Evolutionary conservation across 2,797 vertebrate species (phyloP).

Genomic region (Ambastaia sidthimunki): DNA sequence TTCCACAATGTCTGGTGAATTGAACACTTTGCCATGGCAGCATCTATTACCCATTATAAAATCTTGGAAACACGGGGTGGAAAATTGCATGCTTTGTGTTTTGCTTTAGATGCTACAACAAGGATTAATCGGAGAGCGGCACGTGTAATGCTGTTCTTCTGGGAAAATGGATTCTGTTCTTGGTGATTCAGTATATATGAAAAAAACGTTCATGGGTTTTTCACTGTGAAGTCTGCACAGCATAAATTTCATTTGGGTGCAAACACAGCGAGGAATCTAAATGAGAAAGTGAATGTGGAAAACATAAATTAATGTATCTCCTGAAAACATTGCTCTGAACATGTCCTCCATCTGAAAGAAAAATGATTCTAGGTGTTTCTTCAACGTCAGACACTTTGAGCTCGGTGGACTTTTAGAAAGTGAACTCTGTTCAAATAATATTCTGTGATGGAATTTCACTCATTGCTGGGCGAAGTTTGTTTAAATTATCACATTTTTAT

Average conservation of each 20-base stretch:
- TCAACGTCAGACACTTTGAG: background rate
- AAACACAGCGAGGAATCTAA: slow-evolving; percentile 39
- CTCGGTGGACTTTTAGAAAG: background rate
- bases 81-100: slow-evolving; percentile 51
- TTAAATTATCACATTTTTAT: too few species aligned
- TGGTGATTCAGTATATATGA: slow-evolving; percentile 17
- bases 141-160: slow-evolving; percentile 4
- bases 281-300: slow-evolving; percentile 40
- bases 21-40: background rate
- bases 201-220: slow-evolving; percentile 18
- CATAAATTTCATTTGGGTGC: slow-evolving; percentile 58
- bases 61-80: slow-evolving; percentile 16
- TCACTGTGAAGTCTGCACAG: slow-evolving; percentile 44
- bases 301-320: slow-evolving; percentile 17
- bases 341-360: background rate
- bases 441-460: background rate
- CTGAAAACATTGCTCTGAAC: slow-evolving; percentile 15
- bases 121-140: slow-evolving; percentile 21
- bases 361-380: background rate
- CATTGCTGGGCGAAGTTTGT: too few species aligned
- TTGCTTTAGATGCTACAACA: slow-evolving; percentile 8
- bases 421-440: background rate
- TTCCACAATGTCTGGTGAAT: background rate
- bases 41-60: slow-evolving; percentile 30
- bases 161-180: slow-evolving; percentile 32